phyloP scores from a whole-genome alignment of 2,113 vertebrate genomes.

The Xenus cinereus region DNA sequence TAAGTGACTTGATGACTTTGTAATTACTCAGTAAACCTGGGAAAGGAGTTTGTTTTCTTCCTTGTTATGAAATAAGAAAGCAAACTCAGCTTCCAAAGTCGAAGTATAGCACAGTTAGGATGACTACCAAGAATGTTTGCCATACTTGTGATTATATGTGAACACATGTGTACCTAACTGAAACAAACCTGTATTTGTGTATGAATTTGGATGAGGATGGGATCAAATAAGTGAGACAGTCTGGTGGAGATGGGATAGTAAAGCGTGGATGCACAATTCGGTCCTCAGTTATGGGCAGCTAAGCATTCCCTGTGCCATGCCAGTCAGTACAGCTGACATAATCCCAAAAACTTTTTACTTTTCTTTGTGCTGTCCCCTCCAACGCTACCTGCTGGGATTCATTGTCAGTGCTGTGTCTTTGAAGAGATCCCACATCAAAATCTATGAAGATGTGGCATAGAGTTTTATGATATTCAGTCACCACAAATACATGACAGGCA shows the following conservation, averaged over 20 bases:
- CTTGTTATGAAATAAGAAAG: neutral
- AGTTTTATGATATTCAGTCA: neutral
- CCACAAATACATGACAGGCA: neutral
- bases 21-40: neutral
- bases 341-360: neutral
- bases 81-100: neutral
- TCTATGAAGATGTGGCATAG: neutral
- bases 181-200: neutral
- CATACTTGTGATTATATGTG: neutral
- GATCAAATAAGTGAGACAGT: neutral
- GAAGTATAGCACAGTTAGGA: neutral
- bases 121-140: neutral
- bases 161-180: neutral
- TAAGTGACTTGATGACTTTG: neutral
- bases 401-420: neutral
- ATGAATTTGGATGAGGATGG: neutral
- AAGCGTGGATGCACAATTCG: neutral
- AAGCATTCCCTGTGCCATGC: neutral
- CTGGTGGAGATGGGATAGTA: neutral
- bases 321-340: neutral
- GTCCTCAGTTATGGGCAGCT: neutral
- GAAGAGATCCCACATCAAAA: neutral
- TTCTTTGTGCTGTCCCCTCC: neutral
- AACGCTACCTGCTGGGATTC: neutral
- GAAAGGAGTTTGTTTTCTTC: neutral